Conservation (phyloP, 2,888 invertebrate genomes). For the Catonia carolina region DNA sequence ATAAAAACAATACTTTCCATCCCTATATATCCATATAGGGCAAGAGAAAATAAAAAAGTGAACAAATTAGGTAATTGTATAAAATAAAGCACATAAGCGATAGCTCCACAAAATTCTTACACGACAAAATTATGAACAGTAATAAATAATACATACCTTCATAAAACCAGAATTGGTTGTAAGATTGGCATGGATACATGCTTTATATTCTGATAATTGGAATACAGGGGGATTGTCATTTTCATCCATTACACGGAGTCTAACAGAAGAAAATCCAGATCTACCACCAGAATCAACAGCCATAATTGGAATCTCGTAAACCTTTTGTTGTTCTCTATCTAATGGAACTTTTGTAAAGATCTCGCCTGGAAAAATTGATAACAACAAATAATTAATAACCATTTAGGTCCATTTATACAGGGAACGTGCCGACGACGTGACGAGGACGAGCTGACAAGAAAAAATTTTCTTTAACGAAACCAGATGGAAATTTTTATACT, state of each 20-base stretch:
- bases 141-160: conserved; percentile 43
- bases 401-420: no score
- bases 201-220: conserved; percentile 68
- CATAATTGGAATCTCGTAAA: conserved; percentile 69
- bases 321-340: conserved; percentile 64
- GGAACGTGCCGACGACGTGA: no score
- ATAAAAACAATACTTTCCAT: no score
- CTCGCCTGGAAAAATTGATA: conserved; percentile 41
- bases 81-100: no score
- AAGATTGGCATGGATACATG: conserved; percentile 57
- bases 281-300: conserved; percentile 78
- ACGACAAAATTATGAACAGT: no score
- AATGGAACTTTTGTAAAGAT: conserved; percentile 41
- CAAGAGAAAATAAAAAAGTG: no score
- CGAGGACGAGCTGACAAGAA: background rate
- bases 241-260: conserved; percentile 73
- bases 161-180: conserved; percentile 52
- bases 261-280: conserved; percentile 64
- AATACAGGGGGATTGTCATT: conserved; percentile 80
- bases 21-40: no score
- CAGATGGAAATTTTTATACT: no score
- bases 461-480: conserved; percentile 27
- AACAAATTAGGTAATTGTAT: no score
- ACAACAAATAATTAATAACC: background rate
- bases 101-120: no score